Evolutionary conservation across 1,140 invertebrate species (phyloP).

Genomic region (Cyphomyrmex costatus): DNA sequence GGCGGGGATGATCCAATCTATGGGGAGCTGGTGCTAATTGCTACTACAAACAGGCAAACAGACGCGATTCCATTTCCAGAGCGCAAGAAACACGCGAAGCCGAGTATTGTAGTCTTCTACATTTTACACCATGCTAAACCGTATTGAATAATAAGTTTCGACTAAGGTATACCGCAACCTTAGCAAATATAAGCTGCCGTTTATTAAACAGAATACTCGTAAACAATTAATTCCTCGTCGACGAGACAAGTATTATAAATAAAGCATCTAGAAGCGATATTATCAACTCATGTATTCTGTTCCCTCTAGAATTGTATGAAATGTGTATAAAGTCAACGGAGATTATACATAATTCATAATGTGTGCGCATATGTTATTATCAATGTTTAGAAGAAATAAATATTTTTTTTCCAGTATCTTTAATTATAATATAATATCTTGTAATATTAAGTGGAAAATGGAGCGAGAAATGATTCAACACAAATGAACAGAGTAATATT

Average conservation of each 20-base stretch:
- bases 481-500: no score
- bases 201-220: slow-evolving; percentile 24
- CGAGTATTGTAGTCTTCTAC: slow-evolving; percentile 52
- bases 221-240: slow-evolving; percentile 42
- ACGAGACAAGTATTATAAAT: slow-evolving; percentile 49
- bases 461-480: no score
- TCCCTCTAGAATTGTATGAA: background rate
- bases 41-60: slow-evolving; percentile 79
- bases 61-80: slow-evolving; percentile 73
- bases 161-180: background rate
- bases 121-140: slow-evolving; percentile 3
- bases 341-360: background rate
- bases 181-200: slow-evolving; percentile 4
- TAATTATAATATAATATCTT: background rate
- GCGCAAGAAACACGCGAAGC: slow-evolving; percentile 51
- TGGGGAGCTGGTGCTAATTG: slow-evolving; percentile 73
- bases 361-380: background rate
- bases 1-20: slow-evolving; percentile 75
- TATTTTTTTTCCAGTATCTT: background rate
- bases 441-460: no score
- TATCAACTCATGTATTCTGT: slow-evolving; percentile 1
- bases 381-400: background rate
- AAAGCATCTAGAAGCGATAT: slow-evolving; percentile 19
- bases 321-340: background rate
- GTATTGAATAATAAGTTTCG: slow-evolving; percentile 26